These are phyloP conservation scores for Pristionchus entomophagus DNA, from an alignment of 2,888 invertebrate genomes.

Conservation along the genomic window DNA sequence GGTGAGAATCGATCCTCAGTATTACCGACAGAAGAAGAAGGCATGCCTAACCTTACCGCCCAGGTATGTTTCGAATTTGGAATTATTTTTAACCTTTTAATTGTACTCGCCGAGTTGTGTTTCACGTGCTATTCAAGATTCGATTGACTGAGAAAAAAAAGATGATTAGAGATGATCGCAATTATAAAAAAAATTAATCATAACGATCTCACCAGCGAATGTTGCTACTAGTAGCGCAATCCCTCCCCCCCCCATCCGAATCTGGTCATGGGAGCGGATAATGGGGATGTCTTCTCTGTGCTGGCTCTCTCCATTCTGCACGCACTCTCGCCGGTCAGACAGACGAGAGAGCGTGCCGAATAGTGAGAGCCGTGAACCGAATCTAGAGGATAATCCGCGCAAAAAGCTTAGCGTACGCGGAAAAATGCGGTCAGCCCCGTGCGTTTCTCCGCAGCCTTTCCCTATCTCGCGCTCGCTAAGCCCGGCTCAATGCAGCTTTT, in stretches of 20 bases:
- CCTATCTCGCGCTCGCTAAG: not conserved
- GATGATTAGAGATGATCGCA: no score
- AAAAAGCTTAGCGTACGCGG: constrained; percentile 23
- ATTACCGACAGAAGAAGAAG: not conserved
- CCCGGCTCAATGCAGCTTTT: constrained; percentile 13
- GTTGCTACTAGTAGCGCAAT: no score
- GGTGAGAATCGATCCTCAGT: constrained; percentile 26
- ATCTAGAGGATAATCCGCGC: not conserved
- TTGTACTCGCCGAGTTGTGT: not conserved
- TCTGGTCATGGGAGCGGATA: no score
- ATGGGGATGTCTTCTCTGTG: no score
- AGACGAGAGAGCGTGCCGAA: not conserved
- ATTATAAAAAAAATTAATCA: no score
- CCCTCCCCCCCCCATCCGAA: no score
- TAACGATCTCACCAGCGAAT: no score
- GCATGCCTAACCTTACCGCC: not conserved
- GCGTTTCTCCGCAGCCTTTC: not conserved
- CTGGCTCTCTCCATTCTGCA: not conserved
- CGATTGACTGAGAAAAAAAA: no score
- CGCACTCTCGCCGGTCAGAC: not conserved
- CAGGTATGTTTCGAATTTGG: not conserved
- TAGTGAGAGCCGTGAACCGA: not conserved
- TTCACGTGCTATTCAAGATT: no score
- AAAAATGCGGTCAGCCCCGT: not conserved
- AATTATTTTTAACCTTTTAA: not conserved